Evolutionary conservation across 1,140 invertebrate species (phyloP).

Genomic region (Asbolus verrucosus): DNA sequence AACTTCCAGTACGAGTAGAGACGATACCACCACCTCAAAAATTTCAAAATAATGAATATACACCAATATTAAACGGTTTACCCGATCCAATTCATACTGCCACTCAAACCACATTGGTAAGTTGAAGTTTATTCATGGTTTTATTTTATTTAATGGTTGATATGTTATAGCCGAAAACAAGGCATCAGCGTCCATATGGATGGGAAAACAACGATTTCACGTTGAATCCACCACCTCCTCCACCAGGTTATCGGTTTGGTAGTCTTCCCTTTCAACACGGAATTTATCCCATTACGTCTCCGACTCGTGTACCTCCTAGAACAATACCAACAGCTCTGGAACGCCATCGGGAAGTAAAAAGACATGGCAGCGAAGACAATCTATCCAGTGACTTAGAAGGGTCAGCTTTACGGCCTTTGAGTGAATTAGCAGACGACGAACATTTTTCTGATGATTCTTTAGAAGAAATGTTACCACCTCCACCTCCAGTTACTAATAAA

Average conservation of each 20-base stretch:
- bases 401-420: conserved; percentile 54
- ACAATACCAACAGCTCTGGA: conserved; percentile 77
- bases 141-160: background rate
- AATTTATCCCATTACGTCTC: conserved; percentile 62
- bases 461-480: conserved; percentile 77
- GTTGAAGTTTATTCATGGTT: conserved; percentile 50
- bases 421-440: conserved; percentile 73
- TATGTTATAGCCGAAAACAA: conserved; percentile 75
- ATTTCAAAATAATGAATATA: conserved; percentile 58
- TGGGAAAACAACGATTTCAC: conserved; percentile 75
- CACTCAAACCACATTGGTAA: conserved; percentile 80
- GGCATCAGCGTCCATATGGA: conserved; percentile 78
- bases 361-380: conserved; percentile 65
- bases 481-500: conserved; percentile 72
- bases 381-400: conserved; percentile 59
- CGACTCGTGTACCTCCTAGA: conserved; percentile 74
- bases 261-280: conserved; percentile 71
- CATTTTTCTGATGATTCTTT: conserved; percentile 86
- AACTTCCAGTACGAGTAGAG: conserved; percentile 54
- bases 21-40: conserved; percentile 59
- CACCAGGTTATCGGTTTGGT: conserved; percentile 73
- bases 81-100: conserved; percentile 64
- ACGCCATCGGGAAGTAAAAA: conserved; percentile 80
- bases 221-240: conserved; percentile 69
- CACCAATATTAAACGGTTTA: conserved; percentile 55